Evolutionary conservation across 2,888 invertebrate species (phyloP), one percentile per base, ranked within the genome.

Genomic region (Acanthosoma haemorrhoidale): DNA sequence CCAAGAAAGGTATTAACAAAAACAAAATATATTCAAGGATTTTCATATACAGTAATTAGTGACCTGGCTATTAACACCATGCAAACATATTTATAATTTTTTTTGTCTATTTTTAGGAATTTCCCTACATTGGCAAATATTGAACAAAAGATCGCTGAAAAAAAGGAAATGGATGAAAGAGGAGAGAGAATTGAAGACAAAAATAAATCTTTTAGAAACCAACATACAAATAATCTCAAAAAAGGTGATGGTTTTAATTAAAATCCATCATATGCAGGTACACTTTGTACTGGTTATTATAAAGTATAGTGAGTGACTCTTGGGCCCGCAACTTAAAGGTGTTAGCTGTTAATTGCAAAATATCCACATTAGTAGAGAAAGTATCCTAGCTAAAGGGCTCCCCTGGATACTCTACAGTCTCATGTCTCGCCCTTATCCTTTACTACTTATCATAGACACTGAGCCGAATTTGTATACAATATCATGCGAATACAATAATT

Each of bases 71-170:
- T n/a, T n/a, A n/a, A n/a, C n/a, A n/a, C n/a, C n/a, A n/a, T n/a
- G n/a, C n/a, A n/a, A n/a, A n/a, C n/a, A n/a, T n/a, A n/a, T n/a
- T 16, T 13, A 36, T 31, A 4, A 41, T 70, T 18, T 16, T 43
- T 31, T 60, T 66, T 36, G 18, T 39, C 57, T 34, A 25, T 71
- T 72, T 77, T 34, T 57, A 85, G 85, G 70, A 88, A 86, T 76
- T 93, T 86, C 80, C 93, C 93, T 0, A 91, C 91, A 0, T 83
- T 84, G 75, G 79, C 77, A 60, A 83, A 82, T 75, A 77, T 82
- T 21, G 79, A 76, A 16, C 78, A 77, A 34, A 75, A 76, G 73
- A 75, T 79, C 61, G 77, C 77, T 15, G 76, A 78, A 59, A 61
- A 73, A 21, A 76, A 76, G 41, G 82, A 82, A 71, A 80, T 77